A percentile compares a stretch with the other conserved stretches of the same genome.
phyloP scores from a whole-genome alignment of 2,113 vertebrate species.

The Pedetes capensis region DNA sequence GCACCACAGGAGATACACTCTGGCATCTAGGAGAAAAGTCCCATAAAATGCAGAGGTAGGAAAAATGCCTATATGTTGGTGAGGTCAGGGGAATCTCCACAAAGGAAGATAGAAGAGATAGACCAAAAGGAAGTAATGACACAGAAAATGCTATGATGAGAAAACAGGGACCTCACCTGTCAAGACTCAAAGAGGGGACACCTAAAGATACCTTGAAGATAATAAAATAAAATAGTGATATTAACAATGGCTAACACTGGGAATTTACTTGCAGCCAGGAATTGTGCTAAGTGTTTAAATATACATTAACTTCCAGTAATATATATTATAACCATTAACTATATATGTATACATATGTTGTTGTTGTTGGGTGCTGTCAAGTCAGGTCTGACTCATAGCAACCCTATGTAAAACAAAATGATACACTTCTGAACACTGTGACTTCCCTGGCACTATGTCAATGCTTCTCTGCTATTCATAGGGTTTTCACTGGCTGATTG shows the following conservation, averaged over 20 bases:
- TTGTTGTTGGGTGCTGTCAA: too few relatives aligned
- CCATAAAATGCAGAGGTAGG: neutral
- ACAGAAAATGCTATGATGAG: neutral
- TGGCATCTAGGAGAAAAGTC: neutral
- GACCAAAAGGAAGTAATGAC: neutral
- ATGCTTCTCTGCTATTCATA: too few relatives aligned
- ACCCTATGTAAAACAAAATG: too few relatives aligned
- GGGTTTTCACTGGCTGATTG: too few relatives aligned
- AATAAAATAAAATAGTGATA: neutral
- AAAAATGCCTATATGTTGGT: neutral
- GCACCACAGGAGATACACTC: neutral
- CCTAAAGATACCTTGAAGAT: neutral
- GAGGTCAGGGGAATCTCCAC: neutral
- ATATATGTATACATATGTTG: neutral
- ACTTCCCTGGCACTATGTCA: too few relatives aligned
- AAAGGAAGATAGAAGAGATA: neutral
- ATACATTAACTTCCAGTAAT: neutral
- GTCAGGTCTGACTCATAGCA: too few relatives aligned
- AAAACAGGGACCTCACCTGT: neutral
- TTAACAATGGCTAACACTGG: neutral
- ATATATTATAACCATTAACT: neutral
- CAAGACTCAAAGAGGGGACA: neutral
- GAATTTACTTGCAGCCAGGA: neutral
- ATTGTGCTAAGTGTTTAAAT: neutral
- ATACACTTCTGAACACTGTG: too few relatives aligned